Conservation (phyloP, 2,797 vertebrate species). For the Diglossa cyanea region DNA sequence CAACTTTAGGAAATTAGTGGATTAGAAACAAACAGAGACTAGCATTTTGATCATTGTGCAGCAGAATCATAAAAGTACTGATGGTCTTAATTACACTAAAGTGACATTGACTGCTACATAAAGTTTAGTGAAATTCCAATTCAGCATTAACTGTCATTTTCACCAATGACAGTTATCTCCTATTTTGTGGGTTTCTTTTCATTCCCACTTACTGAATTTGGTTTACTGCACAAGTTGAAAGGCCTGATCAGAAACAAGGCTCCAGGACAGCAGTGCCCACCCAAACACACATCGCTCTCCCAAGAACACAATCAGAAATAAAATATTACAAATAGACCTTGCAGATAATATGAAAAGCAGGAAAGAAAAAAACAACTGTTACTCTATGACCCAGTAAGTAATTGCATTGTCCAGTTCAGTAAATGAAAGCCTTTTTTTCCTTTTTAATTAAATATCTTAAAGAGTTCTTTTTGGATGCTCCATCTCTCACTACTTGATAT, state of each 20-base stretch:
- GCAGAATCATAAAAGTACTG: neutral
- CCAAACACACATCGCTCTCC: neutral
- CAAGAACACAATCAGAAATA: neutral
- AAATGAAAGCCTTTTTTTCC: neutral
- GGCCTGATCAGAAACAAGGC: neutral
- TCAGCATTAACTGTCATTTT: neutral
- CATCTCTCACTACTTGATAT: neutral
- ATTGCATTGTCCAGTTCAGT: neutral
- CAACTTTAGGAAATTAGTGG: neutral
- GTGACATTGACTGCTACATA: neutral
- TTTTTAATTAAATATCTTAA: neutral
- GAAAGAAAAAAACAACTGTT: neutral
- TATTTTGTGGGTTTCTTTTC: neutral
- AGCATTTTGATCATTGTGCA: neutral
- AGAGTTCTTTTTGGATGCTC: neutral
- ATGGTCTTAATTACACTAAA: rapidly evolving
- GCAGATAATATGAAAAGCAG: neutral
- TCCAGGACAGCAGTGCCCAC: neutral
- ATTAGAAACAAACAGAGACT: neutral
- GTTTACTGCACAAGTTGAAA: neutral
- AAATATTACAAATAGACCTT: neutral
- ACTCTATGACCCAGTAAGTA: neutral
- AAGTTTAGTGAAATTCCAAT: neutral
- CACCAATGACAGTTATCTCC: neutral
- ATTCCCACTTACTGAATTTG: neutral